Evolutionary conservation across 2,113 vertebrate species (phyloP).

Genomic region (Siniperca knerii): DNA sequence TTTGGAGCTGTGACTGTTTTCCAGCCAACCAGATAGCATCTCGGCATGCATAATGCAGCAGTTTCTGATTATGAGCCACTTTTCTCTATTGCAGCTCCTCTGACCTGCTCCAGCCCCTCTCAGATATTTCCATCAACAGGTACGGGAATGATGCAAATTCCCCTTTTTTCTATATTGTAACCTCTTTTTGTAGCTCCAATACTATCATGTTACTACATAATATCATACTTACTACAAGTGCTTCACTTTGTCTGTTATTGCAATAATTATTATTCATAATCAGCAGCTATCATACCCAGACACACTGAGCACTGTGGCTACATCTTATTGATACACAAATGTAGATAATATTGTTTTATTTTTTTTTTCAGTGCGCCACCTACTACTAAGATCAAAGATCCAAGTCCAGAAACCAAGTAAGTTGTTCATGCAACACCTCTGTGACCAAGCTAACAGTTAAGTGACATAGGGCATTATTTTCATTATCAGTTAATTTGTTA

Average conservation of each 20-base stretch:
- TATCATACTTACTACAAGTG: slow-evolving; percentile 16
- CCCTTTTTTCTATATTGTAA: slow-evolving; percentile 20
- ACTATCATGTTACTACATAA: slow-evolving; percentile 30
- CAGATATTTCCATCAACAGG: slow-evolving; percentile 76
- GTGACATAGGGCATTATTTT: background rate
- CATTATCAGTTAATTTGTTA: background rate
- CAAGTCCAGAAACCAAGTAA: slow-evolving; percentile 33
- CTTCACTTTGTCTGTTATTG: slow-evolving; percentile 24
- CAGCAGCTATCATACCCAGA: background rate
- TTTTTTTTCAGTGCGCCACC: slow-evolving; percentile 34
- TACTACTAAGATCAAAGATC: slow-evolving; percentile 17
- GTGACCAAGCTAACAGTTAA: background rate
- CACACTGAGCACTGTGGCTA: background rate
- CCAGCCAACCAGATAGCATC: slow-evolving; percentile 71
- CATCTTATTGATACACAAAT: background rate
- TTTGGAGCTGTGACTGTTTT: slow-evolving; percentile 77
- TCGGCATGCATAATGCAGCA: slow-evolving; percentile 79
- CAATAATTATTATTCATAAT: slow-evolving; percentile 33
- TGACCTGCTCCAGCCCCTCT: slow-evolving; percentile 74
- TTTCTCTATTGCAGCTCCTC: slow-evolving; percentile 76
- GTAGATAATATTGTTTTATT: background rate
- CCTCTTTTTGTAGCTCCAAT: slow-evolving; percentile 24
- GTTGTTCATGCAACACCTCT: background rate
- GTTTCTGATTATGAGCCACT: slow-evolving; percentile 75
- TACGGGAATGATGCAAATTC: slow-evolving; percentile 59